A percentile compares a stretch with the other conserved stretches of the same genome.
Conservation (phyloP, 2,888 invertebrate species). For the Liposcelis brunnea region DNA sequence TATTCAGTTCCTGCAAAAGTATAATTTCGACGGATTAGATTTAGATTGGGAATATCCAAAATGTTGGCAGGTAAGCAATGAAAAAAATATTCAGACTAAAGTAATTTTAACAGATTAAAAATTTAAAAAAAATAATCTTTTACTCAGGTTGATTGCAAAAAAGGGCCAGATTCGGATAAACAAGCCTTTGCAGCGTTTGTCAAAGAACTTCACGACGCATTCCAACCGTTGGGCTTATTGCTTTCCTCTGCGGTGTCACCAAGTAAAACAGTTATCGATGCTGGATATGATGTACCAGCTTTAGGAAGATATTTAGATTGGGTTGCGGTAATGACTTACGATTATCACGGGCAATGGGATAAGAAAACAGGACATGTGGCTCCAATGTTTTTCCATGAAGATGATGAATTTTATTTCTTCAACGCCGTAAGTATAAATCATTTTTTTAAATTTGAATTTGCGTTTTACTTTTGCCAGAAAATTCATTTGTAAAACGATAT, state of each 20-base stretch:
- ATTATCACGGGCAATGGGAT: slow-evolving; percentile 85
- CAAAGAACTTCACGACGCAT: slow-evolving; percentile 46
- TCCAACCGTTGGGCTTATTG: slow-evolving; percentile 47
- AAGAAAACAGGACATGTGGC: slow-evolving; percentile 82
- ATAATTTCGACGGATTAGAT: slow-evolving; percentile 84
- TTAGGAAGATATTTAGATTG: slow-evolving; percentile 63
- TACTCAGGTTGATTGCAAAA: slow-evolving; percentile 71
- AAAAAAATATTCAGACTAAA: no score
- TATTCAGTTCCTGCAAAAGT: slow-evolving; percentile 56
- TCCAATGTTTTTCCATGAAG: slow-evolving; percentile 64
- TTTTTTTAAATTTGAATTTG: not conserved
- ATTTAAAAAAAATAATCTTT: no score
- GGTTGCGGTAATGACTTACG: slow-evolving; percentile 87
- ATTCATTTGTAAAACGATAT: no score
- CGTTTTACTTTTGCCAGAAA: not conserved
- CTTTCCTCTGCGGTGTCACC: slow-evolving; percentile 76
- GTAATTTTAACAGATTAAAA: no score
- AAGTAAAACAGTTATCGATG: slow-evolving; percentile 72
- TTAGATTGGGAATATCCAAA: slow-evolving; percentile 91
- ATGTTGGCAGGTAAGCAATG: slow-evolving; percentile 62
- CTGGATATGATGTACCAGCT: slow-evolving; percentile 61
- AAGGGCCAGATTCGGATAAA: slow-evolving; percentile 71
- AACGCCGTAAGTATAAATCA: slow-evolving; percentile 49
- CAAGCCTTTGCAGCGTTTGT: slow-evolving; percentile 58
- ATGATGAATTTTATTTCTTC: slow-evolving; percentile 64